These are phyloP conservation scores for Cyclophora albipunctata DNA, from an alignment of 2,888 invertebrate genomes.

Conservation along the genomic window DNA sequence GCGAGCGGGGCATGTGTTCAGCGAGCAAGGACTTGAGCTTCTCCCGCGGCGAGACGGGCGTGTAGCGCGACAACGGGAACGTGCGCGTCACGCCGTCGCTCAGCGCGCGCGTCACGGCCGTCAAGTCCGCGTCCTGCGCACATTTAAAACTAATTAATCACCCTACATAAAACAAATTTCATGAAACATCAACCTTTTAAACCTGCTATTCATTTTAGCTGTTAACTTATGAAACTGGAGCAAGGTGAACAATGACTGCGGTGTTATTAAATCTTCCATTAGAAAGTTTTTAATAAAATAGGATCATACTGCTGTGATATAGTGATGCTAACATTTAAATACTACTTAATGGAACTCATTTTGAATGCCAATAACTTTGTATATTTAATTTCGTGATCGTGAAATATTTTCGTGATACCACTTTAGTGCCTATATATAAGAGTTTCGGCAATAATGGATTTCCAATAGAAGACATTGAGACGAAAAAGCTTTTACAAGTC, in stretches of 20 bases:
- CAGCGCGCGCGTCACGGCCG: slow-evolving; percentile 83
- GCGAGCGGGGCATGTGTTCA: slow-evolving; percentile 85
- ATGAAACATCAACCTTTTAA: neutral
- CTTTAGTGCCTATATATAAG: too few species aligned
- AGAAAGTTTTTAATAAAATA: neutral
- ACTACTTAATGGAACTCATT: too few species aligned
- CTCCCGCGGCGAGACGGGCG: slow-evolving; percentile 86
- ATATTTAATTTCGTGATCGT: too few species aligned
- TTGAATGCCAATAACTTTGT: too few species aligned
- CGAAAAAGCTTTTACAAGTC: too few species aligned
- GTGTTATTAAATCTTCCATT: neutral
- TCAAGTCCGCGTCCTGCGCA: slow-evolving; percentile 82
- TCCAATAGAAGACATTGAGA: too few species aligned
- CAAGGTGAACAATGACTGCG: too few species aligned
- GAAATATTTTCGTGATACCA: too few species aligned
- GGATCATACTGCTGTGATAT: too few species aligned
- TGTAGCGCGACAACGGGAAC: slow-evolving; percentile 88
- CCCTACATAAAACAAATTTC: slow-evolving; percentile 1
- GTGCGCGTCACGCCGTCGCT: slow-evolving; percentile 86
- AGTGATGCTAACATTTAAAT: too few species aligned
- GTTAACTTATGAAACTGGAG: neutral
- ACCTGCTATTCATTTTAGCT: neutral
- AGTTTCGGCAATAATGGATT: too few species aligned
- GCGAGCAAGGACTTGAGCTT: slow-evolving; percentile 87
- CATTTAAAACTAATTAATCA: slow-evolving; percentile 18